A percentile compares a stretch with the other conserved stretches of the same genome.
These are phyloP conservation scores for Drosophila villosipedis DNA, from an alignment of 2,888 invertebrate genomes.

Conservation along the genomic window DNA sequence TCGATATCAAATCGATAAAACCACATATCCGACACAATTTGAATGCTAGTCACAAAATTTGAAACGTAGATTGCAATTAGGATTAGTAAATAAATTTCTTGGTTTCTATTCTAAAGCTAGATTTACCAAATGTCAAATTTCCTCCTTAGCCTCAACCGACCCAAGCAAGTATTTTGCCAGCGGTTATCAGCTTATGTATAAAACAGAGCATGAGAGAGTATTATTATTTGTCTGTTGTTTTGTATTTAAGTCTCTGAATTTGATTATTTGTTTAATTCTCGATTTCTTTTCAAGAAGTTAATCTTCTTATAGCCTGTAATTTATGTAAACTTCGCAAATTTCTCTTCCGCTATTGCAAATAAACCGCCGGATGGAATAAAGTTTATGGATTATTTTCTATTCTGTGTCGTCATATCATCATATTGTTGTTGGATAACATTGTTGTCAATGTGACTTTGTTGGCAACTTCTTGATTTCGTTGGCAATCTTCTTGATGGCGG, in stretches of 20 bases:
- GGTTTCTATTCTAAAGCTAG: neutral
- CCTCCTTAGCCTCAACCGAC: neutral
- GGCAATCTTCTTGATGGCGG: constrained; percentile 69
- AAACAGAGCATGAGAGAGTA: neutral
- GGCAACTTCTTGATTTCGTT: constrained; percentile 62
- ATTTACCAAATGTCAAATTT: neutral
- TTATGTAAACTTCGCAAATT: constrained; percentile 4
- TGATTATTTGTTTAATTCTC: constrained; percentile 6
- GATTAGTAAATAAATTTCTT: neutral
- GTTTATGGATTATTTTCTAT: constrained; percentile 1
- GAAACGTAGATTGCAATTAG: neutral
- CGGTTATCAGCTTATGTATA: neutral
- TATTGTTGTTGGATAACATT: neutral
- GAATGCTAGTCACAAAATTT: neutral
- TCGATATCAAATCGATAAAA: neutral
- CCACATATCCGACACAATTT: neutral
- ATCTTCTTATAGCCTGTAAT: constrained; percentile 13
- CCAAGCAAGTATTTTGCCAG: neutral
- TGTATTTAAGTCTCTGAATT: constrained; percentile 20
- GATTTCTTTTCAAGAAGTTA: constrained; percentile 9
- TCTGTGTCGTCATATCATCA: neutral
- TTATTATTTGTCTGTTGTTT: neutral
- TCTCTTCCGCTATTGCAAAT: constrained; percentile 1
- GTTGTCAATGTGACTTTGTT: constrained; percentile 32
- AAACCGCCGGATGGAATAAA: neutral